These are phyloP conservation scores for Neomonachus schauinslandi DNA, from an alignment of 2,113 vertebrate species.

Conservation along the genomic window DNA sequence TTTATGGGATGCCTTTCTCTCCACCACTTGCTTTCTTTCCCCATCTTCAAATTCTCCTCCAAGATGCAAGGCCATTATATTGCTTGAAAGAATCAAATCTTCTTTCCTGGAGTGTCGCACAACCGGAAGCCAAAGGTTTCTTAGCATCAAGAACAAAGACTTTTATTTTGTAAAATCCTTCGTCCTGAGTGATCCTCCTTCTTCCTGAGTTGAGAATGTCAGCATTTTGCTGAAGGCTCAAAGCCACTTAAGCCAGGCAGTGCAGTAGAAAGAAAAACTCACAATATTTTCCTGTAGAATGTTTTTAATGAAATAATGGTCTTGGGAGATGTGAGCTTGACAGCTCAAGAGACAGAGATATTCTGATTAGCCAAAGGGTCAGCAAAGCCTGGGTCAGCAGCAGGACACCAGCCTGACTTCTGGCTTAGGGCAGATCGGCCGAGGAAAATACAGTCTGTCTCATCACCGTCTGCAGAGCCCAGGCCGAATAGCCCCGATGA, in stretches of 20 bases:
- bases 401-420: not conserved
- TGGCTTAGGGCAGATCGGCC: not conserved
- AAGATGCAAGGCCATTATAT: not conserved
- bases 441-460: fast-evolving
- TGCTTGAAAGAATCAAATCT: not conserved
- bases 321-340: conserved; percentile 23
- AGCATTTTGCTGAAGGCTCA: conserved; percentile 31
- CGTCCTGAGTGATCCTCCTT: not conserved
- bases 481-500: not conserved
- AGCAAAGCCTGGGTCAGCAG: not conserved
- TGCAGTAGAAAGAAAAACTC: not conserved
- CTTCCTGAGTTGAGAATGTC: not conserved
- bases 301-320: conserved; percentile 61
- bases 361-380: conserved; percentile 51
- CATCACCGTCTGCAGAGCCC: not conserved
- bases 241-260: not conserved
- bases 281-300: not conserved
- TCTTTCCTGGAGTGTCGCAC: not conserved
- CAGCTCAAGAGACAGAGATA: conserved; percentile 3
- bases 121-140: not conserved
- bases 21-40: not conserved
- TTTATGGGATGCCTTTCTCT: not conserved
- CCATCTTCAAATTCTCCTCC: not conserved
- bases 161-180: not conserved
- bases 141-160: conserved; percentile 13